Base-by-base conservation (phyloP, 2,888 invertebrate species). In the Cheilosia vernalis region DNA sequence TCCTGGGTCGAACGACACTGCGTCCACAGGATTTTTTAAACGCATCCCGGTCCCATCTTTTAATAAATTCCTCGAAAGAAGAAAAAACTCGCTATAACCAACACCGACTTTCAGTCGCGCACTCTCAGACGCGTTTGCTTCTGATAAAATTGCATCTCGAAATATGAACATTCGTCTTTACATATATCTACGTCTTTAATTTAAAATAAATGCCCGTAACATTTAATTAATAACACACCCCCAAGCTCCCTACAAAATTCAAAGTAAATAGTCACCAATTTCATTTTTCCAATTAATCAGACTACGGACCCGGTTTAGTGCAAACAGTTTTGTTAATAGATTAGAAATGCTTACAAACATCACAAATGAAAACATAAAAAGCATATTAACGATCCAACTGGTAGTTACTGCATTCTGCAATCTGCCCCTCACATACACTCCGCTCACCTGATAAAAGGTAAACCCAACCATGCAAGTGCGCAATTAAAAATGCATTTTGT, bases 401-500 rank as follows among this genome's bases (percentile, higher is more conserved):
- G 27, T 27, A 27, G 27, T 6, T 27, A 27, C 6, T 27, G 27
- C 27, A 27, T 1, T n/a, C 13, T 37, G 66, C 67, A 37, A 37
- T 13, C 10, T 42, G 66, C 67, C 60, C 61, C 33, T 61, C 56
- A 30, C 53, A 69, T 6, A 53, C 53, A 74, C 55, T 24, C 21
- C 21, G 63, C 55, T 79, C 74, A 84, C 74, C 74, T 84, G 79
- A 76, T 79, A 64, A 79, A 84, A 81, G 63, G 69, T 72, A 76
- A 64, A 66, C 37, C 60, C 40, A 10, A 15, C 47, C 69, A 78
- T 63, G 78, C 55, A 70, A 78, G 78, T 55, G 60, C 60, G 74
- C 83, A 79, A 69, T 84, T 79, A 79, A 84, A 78, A 83, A 78
- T 78, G 61, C 78, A 84, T 79, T 79, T 84, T 76, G 64, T 79